Base-by-base conservation (phyloP, 1,140 invertebrate species). In the Vanessa tameamea region DNA sequence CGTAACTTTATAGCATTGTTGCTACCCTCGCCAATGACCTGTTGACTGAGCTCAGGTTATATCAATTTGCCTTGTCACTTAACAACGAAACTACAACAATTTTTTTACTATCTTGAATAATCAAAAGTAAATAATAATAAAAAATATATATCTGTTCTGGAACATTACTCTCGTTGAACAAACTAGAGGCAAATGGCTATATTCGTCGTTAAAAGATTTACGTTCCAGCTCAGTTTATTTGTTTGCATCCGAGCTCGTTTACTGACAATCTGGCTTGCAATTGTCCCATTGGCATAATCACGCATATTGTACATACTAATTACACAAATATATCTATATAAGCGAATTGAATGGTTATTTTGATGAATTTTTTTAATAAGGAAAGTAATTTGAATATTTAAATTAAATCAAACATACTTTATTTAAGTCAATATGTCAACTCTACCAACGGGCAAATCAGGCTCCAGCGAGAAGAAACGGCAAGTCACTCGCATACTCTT, bases 1-100 rank as follows among this genome's bases (percentile, higher is more conserved):
- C 87, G 73, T 85, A 75, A 80, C 73, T 81, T 77, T 78, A 80
- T 78, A 75, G 76, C 82, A 88, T 85, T 89, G 83, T 87, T 82
- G 79, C 79, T 79, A 79, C 84, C 79, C 78, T 74, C 79, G 83
- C 79, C 82, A 84, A 82, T 83, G 76, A 85, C 71, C 80, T 73
- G 73, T 76, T 72, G 57, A 78, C 47, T 74, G 73, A 50, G 77
- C 47, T 78, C 50, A 55, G 23, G 13, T 53, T 65, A 67, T 59
- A 53, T 65, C 31, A 66, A 67, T 67, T 53, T n/a, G 51, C n/a
- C n/a, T 53, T 6, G 51, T 53, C 51, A 53, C 51, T 53, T 53
- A 16, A 53, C n/a, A 53, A 53, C n/a, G 37, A 43, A 11, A 43
- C 9, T 43, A 9, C 37, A 8, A 43, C 37, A 1, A 43, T 9